phyloP scores from a whole-genome alignment of 2,113 vertebrate species.

The Oncorhynchus tshawytscha region DNA sequence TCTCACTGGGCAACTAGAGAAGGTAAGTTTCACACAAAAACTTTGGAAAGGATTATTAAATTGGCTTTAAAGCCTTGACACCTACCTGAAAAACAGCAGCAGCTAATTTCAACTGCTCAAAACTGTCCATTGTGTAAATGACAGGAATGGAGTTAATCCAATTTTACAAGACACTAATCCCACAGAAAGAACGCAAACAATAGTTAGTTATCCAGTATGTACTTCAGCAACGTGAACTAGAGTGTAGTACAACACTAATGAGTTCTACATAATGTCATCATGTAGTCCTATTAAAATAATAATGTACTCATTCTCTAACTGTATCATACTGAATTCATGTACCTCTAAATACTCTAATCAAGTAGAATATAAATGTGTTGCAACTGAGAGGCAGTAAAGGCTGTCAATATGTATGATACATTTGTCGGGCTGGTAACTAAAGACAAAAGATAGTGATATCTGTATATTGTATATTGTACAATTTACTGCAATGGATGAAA shows the following conservation, averaged over 20 bases:
- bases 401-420: slow-evolving; percentile 31
- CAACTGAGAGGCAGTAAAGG: neutral
- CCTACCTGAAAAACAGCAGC: too few relatives aligned
- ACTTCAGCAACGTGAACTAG: neutral
- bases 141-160: neutral
- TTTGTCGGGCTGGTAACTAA: slow-evolving; percentile 15
- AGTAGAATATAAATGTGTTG: slow-evolving; percentile 7
- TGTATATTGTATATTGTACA: slow-evolving; percentile 40
- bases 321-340: neutral
- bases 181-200: neutral
- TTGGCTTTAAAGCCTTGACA: neutral
- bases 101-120: too few relatives aligned
- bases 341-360: slow-evolving; percentile 4
- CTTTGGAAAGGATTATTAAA: neutral
- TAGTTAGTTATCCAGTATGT: neutral
- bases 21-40: too few relatives aligned
- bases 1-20: neutral
- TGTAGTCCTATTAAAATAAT: slow-evolving; percentile 8
- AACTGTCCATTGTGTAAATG: too few relatives aligned
- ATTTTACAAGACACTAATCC: neutral
- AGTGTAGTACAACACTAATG: neutral
- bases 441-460: slow-evolving; percentile 13
- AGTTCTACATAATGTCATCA: slow-evolving; percentile 6
- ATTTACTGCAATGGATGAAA: slow-evolving; percentile 29
- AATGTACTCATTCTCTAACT: slow-evolving; percentile 12